Conservation (phyloP, 2,888 invertebrate genomes). For the Macroteleia sp. region DNA sequence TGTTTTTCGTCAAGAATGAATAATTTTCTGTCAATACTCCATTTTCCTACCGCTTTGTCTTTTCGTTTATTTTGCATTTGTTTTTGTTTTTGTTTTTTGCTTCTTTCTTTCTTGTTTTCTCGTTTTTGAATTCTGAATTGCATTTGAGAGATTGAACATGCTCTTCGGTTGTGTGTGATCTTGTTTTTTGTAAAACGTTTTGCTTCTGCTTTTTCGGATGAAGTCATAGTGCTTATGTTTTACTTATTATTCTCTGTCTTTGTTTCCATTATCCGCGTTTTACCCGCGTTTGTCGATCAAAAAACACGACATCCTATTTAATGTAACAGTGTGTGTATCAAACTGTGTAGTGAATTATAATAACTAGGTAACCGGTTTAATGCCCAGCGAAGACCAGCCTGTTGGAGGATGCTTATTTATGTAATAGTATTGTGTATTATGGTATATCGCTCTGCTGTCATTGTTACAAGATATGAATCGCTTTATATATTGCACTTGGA, state of each 20-base stretch:
- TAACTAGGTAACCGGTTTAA: conserved; percentile 82
- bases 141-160: conserved; percentile 65
- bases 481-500: conserved; percentile 26
- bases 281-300: too few species aligned
- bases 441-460: conserved; percentile 77
- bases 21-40: conserved; percentile 7
- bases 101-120: not conserved
- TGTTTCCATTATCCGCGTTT: too few species aligned
- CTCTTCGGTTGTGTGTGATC: conserved; percentile 58
- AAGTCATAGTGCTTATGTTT: conserved; percentile 40
- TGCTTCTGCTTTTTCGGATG: conserved; percentile 48
- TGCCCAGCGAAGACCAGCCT: conserved; percentile 83
- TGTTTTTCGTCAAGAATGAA: conserved; percentile 30
- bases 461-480: conserved; percentile 73
- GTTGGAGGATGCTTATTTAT: conserved; percentile 77
- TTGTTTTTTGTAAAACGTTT: conserved; percentile 44
- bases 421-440: conserved; percentile 74
- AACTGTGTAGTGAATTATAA: conserved; percentile 72
- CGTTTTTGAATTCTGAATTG: conserved; percentile 21
- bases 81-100: not conserved
- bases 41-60: too few species aligned
- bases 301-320: conserved; percentile 46
- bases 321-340: conserved; percentile 61
- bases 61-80: too few species aligned
- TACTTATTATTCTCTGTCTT: conserved; percentile 20